Evolutionary conservation across 2,888 invertebrate species (phyloP), one percentile per base, ranked within the genome.

Genomic region (Pherbina coryleti): DNA sequence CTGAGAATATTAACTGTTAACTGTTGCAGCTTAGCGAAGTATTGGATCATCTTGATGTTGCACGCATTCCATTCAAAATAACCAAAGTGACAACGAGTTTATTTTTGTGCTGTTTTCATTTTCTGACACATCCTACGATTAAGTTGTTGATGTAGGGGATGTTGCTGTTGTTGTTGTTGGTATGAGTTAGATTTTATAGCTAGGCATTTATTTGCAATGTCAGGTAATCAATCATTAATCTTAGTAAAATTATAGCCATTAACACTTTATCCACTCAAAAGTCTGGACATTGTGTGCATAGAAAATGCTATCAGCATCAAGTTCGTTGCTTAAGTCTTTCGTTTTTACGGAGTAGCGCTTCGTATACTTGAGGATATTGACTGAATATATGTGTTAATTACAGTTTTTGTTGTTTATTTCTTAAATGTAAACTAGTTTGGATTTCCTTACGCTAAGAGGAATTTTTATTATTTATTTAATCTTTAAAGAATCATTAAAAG

Each of bases 241-340:
- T 44, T 11, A 3, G 14, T 14, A 44, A 44, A 44, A 44, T 44
- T 11, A 44, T 44, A 44, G 44, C 14, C 14, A 44, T 44, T 44
- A 44, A 44, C 44, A 44, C 44, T 44, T 11, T 2, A 44, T 44
- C 14, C 14, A 44, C 44, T 11, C 14, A 2, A 44, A 44, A 44
- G 44, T 14, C 14, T 44, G 7, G 14, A 44, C 44, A 44, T 14
- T 14, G 57, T 28, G 57, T 60, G 57, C 11, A 60, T 25, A 25
- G 14, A 22, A 60, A 25, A 22, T 57, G 25, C 25, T 57, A 57
- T 22, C 4, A 19, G 25, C n/a, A 34, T n/a, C 34, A 37, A 55
- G 71, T 71, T 71, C 51, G 71, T 71, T 9, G 53, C 55, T 71
- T 71, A 34, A 55, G 34, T 71, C 55, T 71, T 71, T 55, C 49